Conservation (phyloP, 2,888 invertebrate genomes). For the Beris morrisii region DNA sequence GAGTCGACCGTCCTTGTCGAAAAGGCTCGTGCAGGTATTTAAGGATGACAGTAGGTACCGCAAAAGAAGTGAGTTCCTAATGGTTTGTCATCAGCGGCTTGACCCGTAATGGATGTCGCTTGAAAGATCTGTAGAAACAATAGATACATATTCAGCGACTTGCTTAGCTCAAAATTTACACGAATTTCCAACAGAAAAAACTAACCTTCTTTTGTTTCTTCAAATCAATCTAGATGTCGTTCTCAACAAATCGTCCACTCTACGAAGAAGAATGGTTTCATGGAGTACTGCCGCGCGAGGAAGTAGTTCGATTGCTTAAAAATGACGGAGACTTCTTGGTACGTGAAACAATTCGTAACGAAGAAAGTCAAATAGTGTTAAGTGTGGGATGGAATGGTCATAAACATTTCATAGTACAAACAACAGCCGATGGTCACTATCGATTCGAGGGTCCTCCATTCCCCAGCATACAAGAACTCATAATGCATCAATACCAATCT, state of each 20-base stretch:
- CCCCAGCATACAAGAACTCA: constrained; percentile 88
- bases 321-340: constrained; percentile 94
- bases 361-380: constrained; percentile 88
- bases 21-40: too few species aligned
- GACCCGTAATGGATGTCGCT: too few species aligned
- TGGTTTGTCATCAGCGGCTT: too few species aligned
- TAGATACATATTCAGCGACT: too few species aligned
- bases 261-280: constrained; percentile 98
- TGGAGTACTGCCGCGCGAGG: constrained; percentile 92
- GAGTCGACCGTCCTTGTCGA: too few species aligned
- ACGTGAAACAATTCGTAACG: constrained; percentile 87
- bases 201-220: too few species aligned
- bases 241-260: constrained; percentile 65
- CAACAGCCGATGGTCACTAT: constrained; percentile 87
- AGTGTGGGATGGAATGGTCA: constrained; percentile 96
- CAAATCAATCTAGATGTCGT: constrained; percentile 49
- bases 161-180: too few species aligned
- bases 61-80: too few species aligned
- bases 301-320: constrained; percentile 88
- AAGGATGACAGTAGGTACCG: too few species aligned
- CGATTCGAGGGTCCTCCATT: constrained; percentile 93
- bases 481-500: constrained; percentile 84
- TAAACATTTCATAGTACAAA: constrained; percentile 97
- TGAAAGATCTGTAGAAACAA: too few species aligned
- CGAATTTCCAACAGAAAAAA: too few species aligned